Evolutionary conservation across 2,888 invertebrate genomes (phyloP).

Genomic region (Mythimna ferrago): DNA sequence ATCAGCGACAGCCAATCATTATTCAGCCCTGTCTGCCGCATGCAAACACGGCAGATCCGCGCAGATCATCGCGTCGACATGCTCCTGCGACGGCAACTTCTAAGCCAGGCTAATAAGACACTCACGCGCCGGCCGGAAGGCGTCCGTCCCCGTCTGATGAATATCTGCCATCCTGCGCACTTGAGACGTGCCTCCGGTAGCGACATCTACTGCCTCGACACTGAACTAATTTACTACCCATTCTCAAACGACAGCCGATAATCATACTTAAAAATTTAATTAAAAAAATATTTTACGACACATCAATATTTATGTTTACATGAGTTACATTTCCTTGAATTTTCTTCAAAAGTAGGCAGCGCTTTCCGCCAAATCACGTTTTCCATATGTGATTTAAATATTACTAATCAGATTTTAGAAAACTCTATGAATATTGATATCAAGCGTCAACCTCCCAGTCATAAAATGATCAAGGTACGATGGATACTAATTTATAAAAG

Average conservation of each 20-base stretch:
- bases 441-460: background rate
- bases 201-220: constrained; percentile 51
- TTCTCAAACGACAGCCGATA: constrained; percentile 44
- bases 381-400: constrained; percentile 16
- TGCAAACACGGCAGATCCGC: constrained; percentile 26
- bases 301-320: background rate
- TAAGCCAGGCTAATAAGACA: constrained; percentile 64
- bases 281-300: background rate
- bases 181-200: constrained; percentile 67
- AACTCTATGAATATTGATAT: constrained; percentile 33
- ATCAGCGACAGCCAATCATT: constrained; percentile 35
- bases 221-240: constrained; percentile 55
- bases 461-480: background rate
- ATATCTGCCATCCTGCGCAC: constrained; percentile 64
- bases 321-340: constrained; percentile 13
- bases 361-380: constrained; percentile 1
- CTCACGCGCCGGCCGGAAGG: constrained; percentile 61
- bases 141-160: constrained; percentile 65
- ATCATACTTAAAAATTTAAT: constrained; percentile 16
- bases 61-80: constrained; percentile 50
- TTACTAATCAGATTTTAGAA: constrained; percentile 28
- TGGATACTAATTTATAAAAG: constrained; percentile 5
- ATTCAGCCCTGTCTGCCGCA: constrained; percentile 43
- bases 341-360: constrained; percentile 12
- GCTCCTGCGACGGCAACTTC: constrained; percentile 54